These are phyloP conservation scores for Sinotaia quadrata DNA, from an alignment of 2,888 invertebrate genomes.

Conservation along the genomic window DNA sequence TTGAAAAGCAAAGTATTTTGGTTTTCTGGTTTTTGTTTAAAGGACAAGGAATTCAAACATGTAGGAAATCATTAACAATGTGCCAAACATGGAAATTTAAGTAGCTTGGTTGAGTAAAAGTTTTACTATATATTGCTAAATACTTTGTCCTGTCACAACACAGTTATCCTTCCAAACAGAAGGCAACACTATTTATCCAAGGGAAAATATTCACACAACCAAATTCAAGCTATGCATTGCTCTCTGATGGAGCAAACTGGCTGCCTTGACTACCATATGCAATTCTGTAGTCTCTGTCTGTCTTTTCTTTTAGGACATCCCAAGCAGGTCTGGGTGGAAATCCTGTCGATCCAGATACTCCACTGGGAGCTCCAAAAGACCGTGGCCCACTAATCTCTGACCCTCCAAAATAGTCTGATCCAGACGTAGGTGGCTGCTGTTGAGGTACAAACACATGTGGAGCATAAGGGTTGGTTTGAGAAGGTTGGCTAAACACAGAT, in stretches of 20 bases:
- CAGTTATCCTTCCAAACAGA: too few species aligned
- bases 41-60: too few species aligned
- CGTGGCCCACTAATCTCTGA: conserved; percentile 17
- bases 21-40: too few species aligned
- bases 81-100: too few species aligned
- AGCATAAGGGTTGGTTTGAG: background rate
- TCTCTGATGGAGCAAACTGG: conserved; percentile 20
- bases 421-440: background rate
- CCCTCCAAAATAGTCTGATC: conserved; percentile 18
- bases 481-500: conserved; percentile 49
- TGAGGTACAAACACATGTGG: background rate
- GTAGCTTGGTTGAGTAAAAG: too few species aligned
- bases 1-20: too few species aligned
- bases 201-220: too few species aligned
- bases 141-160: too few species aligned
- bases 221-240: conserved; percentile 13
- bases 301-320: conserved; percentile 14
- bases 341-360: background rate
- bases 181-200: too few species aligned
- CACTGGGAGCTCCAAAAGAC: background rate
- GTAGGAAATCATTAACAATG: too few species aligned
- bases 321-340: conserved; percentile 7
- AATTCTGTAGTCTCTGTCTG: conserved; percentile 1
- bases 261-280: conserved; percentile 2
- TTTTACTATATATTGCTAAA: too few species aligned